Conservation (phyloP, 2,888 invertebrate species). For the Pristionchus japonicus region DNA sequence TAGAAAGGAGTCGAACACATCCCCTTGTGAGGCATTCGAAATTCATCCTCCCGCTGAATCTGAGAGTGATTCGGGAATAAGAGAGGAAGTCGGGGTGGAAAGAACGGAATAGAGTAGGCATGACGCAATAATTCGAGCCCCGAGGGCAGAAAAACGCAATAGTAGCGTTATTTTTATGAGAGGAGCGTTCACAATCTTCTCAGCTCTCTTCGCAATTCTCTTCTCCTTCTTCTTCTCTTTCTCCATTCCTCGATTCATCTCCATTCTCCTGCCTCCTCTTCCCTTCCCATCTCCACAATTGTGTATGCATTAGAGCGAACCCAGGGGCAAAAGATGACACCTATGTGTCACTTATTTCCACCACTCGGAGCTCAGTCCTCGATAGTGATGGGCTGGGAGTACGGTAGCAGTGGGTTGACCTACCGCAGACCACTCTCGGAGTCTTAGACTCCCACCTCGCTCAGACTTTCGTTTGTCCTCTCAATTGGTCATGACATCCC, state of each 20-base stretch:
- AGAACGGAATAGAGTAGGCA: conserved; percentile 3
- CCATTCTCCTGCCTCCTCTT: not conserved
- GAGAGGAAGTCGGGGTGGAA: not conserved
- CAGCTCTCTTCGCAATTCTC: conserved; percentile 30
- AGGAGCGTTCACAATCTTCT: conserved; percentile 13
- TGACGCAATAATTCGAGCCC: not conserved
- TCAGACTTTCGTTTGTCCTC: conserved; percentile 40
- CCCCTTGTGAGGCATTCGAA: not conserved
- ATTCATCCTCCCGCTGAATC: not conserved
- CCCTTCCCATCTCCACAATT: not conserved
- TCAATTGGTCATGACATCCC: conserved; percentile 41
- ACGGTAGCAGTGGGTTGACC: not conserved
- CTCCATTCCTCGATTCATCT: not conserved
- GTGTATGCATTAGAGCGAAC: conserved; percentile 36
- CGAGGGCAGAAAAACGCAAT: not conserved
- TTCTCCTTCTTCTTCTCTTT: conserved; percentile 44
- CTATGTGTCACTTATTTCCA: conserved; percentile 1
- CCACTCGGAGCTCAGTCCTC: not conserved
- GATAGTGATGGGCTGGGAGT: not conserved
- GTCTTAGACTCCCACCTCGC: not conserved
- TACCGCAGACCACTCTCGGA: not conserved
- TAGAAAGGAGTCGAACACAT: not conserved
- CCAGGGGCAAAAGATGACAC: conserved; percentile 4
- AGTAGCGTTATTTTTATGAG: not conserved
- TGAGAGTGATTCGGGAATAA: conserved; percentile 19